Conservation (phyloP, 1,140 invertebrate species). For the Eubasilissa regina region DNA sequence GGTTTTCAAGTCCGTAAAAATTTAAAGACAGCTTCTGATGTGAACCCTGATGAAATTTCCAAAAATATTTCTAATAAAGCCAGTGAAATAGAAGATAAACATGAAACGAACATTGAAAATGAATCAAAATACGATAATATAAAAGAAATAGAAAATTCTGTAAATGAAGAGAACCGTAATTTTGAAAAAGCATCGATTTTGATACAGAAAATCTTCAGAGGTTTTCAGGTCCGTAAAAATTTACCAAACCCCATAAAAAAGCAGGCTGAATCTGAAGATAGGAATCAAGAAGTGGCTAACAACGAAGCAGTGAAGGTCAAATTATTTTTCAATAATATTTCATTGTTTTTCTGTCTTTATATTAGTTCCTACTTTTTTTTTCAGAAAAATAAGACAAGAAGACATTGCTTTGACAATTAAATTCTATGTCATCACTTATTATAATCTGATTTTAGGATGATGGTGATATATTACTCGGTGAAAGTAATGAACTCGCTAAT, state of each 20-base stretch:
- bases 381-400: neutral
- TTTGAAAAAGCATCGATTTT: conserved; percentile 51
- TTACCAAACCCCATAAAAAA: neutral
- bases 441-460: conserved; percentile 5
- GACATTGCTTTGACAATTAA: neutral
- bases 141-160: neutral
- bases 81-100: neutral
- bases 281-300: neutral
- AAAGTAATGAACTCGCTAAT: neutral
- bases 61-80: no score
- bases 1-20: conserved; percentile 50
- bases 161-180: conserved; percentile 5
- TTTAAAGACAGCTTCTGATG: no score
- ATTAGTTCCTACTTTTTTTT: neutral
- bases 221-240: conserved; percentile 51
- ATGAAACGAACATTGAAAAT: conserved; percentile 1
- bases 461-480: neutral
- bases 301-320: neutral
- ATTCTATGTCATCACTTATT: neutral
- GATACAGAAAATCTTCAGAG: conserved; percentile 56
- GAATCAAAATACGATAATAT: neutral
- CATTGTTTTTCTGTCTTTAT: neutral
- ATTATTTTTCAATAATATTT: neutral
- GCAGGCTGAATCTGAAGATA: neutral
- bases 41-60: no score